Evolutionary conservation across 2,888 invertebrate genomes (phyloP).

Genomic region (Cheilosia grossa): DNA sequence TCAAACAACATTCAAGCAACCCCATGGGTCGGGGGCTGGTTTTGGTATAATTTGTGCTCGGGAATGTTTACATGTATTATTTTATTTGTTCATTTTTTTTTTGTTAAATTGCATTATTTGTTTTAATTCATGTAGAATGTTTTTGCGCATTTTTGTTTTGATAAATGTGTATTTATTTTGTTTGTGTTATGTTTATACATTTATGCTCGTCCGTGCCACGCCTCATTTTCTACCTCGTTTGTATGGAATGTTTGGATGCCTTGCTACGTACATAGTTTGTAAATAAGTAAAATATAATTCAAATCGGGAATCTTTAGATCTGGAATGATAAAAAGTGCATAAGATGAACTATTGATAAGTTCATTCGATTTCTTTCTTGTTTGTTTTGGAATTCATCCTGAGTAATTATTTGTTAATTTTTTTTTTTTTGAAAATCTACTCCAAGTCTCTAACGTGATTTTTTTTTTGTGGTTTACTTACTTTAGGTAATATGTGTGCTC

Average conservation of each 20-base stretch:
- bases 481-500: conserved; percentile 72
- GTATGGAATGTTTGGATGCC: conserved; percentile 63
- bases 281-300: conserved; percentile 29
- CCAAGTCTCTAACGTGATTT: conserved; percentile 65
- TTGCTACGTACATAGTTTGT: conserved; percentile 37
- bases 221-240: conserved; percentile 28
- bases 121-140: conserved; percentile 76
- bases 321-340: conserved; percentile 59
- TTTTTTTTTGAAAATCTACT: conserved; percentile 65
- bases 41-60: conserved; percentile 70
- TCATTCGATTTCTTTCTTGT: conserved; percentile 34
- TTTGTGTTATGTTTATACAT: conserved; percentile 36
- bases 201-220: conserved; percentile 34
- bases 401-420: conserved; percentile 64
- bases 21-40: conserved; percentile 47
- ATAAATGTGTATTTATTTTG: conserved; percentile 44
- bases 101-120: conserved; percentile 34
- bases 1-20: conserved; percentile 70
- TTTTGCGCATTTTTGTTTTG: conserved; percentile 68
- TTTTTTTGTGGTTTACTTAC: conserved; percentile 71
- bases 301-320: not conserved
- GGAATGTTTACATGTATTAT: conserved; percentile 38
- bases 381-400: conserved; percentile 61
- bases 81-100: conserved; percentile 21
- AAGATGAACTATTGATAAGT: conserved; percentile 42